Evolutionary conservation across 2,888 invertebrate species (phyloP).

Genomic region (Zaprionus lineosus): DNA sequence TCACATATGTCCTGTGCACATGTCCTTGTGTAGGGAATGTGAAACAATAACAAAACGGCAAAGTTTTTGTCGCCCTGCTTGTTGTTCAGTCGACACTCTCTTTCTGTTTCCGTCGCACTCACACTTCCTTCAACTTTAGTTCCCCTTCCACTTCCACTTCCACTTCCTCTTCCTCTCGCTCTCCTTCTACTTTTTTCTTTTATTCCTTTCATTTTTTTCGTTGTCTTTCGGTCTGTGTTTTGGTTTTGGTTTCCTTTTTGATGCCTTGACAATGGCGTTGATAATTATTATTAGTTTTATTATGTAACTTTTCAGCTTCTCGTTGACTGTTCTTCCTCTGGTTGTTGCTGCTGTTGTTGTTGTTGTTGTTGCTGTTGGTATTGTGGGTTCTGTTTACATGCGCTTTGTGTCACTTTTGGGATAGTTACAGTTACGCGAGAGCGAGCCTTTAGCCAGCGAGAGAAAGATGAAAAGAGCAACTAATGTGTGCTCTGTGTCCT

Average conservation of each 20-base stretch:
- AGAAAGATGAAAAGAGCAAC: neutral
- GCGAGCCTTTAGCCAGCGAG: neutral
- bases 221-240: constrained; percentile 22
- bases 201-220: neutral
- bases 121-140: neutral
- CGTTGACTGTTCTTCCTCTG: neutral
- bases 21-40: neutral
- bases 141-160: neutral
- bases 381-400: constrained; percentile 57
- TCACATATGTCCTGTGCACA: neutral
- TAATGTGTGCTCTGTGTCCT: too few relatives aligned
- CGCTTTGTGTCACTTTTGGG: constrained; percentile 50
- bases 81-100: constrained; percentile 7
- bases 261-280: constrained; percentile 73
- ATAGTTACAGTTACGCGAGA: constrained; percentile 43
- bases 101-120: constrained; percentile 1
- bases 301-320: constrained; percentile 72
- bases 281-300: constrained; percentile 79
- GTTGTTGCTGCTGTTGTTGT: constrained; percentile 1
- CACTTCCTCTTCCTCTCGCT: neutral
- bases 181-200: neutral
- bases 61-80: constrained; percentile 36
- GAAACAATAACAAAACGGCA: constrained; percentile 51
- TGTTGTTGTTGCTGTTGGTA: constrained; percentile 11
- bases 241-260: constrained; percentile 39